These are phyloP conservation scores for Sanderia malayensis DNA, from an alignment of 30 jellyfish, hydroid and myxozoan genomes.

Conservation along the genomic window DNA sequence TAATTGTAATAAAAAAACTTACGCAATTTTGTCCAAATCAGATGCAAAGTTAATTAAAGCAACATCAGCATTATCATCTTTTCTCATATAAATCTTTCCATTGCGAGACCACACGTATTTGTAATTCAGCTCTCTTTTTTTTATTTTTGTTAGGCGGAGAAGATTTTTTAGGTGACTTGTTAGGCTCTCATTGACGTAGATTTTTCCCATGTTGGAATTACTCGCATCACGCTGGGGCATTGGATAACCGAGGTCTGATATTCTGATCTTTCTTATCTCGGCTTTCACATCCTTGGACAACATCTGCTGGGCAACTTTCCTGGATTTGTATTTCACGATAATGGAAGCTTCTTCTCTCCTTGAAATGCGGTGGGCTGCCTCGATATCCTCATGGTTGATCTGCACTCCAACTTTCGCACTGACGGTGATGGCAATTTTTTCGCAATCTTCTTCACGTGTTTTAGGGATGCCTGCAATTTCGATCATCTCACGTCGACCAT, in stretches of 20 bases:
- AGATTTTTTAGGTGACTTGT: background rate
- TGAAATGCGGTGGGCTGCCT: slow-evolving; percentile 6
- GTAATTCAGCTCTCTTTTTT: background rate
- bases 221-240: background rate
- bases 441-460: background rate
- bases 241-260: background rate
- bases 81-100: background rate
- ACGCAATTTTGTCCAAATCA: background rate
- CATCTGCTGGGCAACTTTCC: background rate
- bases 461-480: slow-evolving; percentile 2
- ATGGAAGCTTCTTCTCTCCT: background rate
- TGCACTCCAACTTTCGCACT: background rate
- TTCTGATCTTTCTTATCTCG: background rate
- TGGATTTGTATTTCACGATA: slow-evolving; percentile 1
- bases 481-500: slow-evolving; percentile 1
- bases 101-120: background rate
- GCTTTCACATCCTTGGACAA: background rate
- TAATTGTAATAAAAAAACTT: background rate
- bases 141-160: background rate
- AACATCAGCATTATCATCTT: background rate
- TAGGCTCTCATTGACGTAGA: background rate
- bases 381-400: background rate
- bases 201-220: background rate
- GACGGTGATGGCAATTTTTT: background rate
- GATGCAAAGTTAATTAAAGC: background rate